These are phyloP conservation scores for Anguilla marmorata DNA, from an alignment of 2,797 vertebrate species.

Conservation along the genomic window DNA sequence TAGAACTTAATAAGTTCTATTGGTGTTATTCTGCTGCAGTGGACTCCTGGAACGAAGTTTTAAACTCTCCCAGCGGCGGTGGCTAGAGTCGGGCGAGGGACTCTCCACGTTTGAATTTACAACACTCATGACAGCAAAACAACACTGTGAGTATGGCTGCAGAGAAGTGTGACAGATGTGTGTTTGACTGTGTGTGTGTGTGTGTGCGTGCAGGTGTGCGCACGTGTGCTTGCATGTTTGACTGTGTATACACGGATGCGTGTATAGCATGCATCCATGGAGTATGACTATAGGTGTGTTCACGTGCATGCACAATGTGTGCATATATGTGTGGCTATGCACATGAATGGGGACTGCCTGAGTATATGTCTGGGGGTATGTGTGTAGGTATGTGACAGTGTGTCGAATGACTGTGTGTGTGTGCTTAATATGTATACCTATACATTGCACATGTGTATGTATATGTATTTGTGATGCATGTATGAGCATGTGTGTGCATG, in stretches of 20 bases:
- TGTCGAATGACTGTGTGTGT: neutral
- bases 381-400: neutral
- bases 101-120: neutral
- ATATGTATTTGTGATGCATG: neutral
- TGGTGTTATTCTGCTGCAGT: neutral
- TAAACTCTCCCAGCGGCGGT: neutral
- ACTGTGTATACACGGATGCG: neutral
- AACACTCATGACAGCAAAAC: neutral
- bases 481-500: neutral
- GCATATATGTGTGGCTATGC: no score
- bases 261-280: neutral
- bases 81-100: neutral
- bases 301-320: neutral
- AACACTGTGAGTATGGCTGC: neutral
- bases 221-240: neutral
- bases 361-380: no score
- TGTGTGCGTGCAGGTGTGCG: neutral
- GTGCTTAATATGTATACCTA: neutral
- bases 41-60: neutral
- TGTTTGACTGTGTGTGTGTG: neutral
- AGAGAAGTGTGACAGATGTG: neutral
- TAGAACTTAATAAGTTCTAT: neutral
- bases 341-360: no score
- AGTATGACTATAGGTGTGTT: neutral
- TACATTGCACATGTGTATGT: neutral